These are phyloP conservation scores for Drosophila obscura DNA, from an alignment of 1,140 invertebrate genomes.

Conservation along the genomic window DNA sequence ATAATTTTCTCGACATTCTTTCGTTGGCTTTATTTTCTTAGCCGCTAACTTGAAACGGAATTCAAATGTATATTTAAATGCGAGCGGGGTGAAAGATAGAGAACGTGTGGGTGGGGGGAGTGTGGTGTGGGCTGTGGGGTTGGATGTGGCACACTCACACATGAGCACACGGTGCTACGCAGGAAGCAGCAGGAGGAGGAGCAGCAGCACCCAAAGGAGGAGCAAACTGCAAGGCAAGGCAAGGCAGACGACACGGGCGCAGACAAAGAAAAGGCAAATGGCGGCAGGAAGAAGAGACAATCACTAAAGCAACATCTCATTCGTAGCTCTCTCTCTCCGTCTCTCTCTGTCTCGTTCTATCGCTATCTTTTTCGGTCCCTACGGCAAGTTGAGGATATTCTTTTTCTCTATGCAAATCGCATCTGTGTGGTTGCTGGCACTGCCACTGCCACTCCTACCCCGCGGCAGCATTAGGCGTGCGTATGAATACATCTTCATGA, in stretches of 20 bases:
- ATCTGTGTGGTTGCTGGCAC: constrained; percentile 51
- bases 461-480: constrained; percentile 53
- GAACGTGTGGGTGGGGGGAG: background rate
- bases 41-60: constrained; percentile 78
- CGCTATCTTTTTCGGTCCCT: background rate
- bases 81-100: constrained; percentile 12
- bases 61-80: constrained; percentile 75
- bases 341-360: background rate
- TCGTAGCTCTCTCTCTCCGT: constrained; percentile 38
- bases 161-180: background rate
- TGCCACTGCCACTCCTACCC: constrained; percentile 25
- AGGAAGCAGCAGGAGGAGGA: constrained; percentile 8
- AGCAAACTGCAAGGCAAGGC: constrained; percentile 38
- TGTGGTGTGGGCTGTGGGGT: too few relatives aligned
- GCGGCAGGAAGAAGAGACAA: constrained; percentile 65
- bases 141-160: constrained; percentile 1
- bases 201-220: constrained; percentile 27
- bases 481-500: constrained; percentile 67
- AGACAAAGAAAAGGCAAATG: constrained; percentile 68
- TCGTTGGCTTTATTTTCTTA: constrained; percentile 60
- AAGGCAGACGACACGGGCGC: constrained; percentile 41
- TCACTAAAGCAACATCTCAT: constrained; percentile 71
- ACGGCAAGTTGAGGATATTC: constrained; percentile 54
- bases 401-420: constrained; percentile 70
- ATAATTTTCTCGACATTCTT: constrained; percentile 64